A percentile compares a stretch with the other conserved stretches of the same genome.
Conservation (phyloP, 2,113 vertebrate species). For the Ptychochromis oligacanthus region DNA sequence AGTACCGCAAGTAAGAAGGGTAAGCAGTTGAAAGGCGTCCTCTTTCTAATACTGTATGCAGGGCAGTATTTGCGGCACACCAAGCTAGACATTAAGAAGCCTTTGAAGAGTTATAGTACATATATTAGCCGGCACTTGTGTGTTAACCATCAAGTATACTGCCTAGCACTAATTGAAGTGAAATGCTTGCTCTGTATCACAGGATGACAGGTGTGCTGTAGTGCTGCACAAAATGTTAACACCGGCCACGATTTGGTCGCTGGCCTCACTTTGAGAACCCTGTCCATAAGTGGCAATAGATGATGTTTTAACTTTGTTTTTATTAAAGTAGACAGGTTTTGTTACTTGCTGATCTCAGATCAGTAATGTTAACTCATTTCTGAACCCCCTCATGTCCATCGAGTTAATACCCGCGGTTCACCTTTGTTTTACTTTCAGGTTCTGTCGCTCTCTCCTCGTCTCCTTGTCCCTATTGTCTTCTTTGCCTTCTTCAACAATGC, state of each 20-base stretch:
- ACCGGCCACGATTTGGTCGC: background rate
- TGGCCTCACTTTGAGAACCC: background rate
- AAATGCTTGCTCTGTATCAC: background rate
- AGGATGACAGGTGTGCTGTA: background rate
- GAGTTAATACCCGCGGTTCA: background rate
- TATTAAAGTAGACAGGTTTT: background rate
- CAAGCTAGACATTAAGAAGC: background rate
- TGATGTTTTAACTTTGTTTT: background rate
- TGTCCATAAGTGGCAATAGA: background rate
- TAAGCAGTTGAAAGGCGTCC: background rate
- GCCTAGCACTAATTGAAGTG: background rate
- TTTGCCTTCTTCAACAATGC: no score
- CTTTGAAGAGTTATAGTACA: background rate
- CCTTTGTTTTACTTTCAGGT: background rate
- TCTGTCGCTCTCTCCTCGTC: no score
- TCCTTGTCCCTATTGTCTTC: no score
- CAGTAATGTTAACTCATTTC: no score
- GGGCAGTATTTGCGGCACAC: background rate
- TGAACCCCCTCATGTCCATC: background rate
- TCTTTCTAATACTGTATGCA: background rate
- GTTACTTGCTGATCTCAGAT: background rate
- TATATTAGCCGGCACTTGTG: constrained; percentile 2
- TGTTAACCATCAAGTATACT: background rate
- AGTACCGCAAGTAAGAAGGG: background rate
- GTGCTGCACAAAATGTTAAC: background rate